phyloP scores from a whole-genome alignment of 2,888 invertebrate species.

The Acleris holmiana region DNA sequence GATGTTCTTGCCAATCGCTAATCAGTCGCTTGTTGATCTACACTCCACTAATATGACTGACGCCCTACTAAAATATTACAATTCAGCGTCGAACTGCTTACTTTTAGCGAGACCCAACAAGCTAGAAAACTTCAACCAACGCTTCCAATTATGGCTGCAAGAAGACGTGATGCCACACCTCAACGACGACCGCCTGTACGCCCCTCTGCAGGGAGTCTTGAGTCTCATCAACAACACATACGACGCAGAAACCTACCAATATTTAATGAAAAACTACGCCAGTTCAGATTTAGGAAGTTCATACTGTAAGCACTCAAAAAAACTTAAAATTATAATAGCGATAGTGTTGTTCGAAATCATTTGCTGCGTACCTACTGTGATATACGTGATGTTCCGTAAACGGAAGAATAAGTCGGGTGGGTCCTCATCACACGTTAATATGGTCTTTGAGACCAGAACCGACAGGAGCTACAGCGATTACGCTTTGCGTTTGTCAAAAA shows the following conservation, averaged over 20 bases:
- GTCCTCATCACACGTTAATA: neutral
- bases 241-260: neutral
- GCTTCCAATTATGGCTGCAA: conserved; percentile 82
- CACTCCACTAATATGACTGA: conserved; percentile 55
- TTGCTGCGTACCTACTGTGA: conserved; percentile 61
- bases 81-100: conserved; percentile 80
- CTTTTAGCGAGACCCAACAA: conserved; percentile 58
- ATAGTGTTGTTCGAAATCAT: conserved; percentile 64
- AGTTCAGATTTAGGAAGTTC: neutral
- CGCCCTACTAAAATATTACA: conserved; percentile 84
- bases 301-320: conserved; percentile 48
- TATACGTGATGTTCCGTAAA: conserved; percentile 43
- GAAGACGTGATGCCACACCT: conserved; percentile 80
- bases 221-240: conserved; percentile 57
- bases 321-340: conserved; percentile 54
- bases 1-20: conserved; percentile 86
- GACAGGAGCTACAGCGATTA: neutral
- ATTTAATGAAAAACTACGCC: neutral
- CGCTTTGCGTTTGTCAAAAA: neutral
- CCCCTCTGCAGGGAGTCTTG: conserved; percentile 80
- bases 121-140: conserved; percentile 73
- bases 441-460: neutral
- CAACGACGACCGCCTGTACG: conserved; percentile 85
- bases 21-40: conserved; percentile 55
- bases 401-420: conserved; percentile 1